These are phyloP conservation scores for Hirtodrosophila cameraria DNA, from an alignment of 2,888 invertebrate species.

Conservation along the genomic window DNA sequence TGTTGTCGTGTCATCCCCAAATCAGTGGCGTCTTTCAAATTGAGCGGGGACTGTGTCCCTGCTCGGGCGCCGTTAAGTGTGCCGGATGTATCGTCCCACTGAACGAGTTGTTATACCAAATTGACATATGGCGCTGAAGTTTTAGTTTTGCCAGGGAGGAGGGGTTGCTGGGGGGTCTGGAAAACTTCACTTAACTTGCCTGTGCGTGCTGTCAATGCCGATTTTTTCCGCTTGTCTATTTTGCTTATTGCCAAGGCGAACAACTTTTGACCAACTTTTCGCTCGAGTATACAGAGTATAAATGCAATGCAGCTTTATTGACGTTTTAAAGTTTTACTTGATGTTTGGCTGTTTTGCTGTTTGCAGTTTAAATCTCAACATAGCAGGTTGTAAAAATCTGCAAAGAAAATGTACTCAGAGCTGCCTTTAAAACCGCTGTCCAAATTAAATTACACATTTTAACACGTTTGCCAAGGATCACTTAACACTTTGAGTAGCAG, in stretches of 20 bases:
- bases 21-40: constrained; percentile 58
- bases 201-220: constrained; percentile 62
- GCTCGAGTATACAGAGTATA: constrained; percentile 1
- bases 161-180: constrained; percentile 8
- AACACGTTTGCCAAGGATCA: constrained; percentile 64
- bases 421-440: constrained; percentile 37
- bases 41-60: constrained; percentile 42
- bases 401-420: constrained; percentile 17
- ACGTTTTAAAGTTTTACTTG: constrained; percentile 46
- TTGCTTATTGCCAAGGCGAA: constrained; percentile 55
- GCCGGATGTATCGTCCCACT: constrained; percentile 44
- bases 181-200: constrained; percentile 36
- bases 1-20: constrained; percentile 9
- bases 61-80: constrained; percentile 33
- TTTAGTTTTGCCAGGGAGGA: too few species aligned
- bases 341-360: not conserved
- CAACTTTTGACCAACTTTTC: constrained; percentile 46
- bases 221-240: constrained; percentile 67
- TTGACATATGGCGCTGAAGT: constrained; percentile 75
- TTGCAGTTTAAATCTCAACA: constrained; percentile 47
- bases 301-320: constrained; percentile 40
- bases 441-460: constrained; percentile 74
- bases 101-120: constrained; percentile 73
- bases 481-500: constrained; percentile 51
- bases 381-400: constrained; percentile 40